These are phyloP conservation scores for Gari tellinella DNA, from an alignment of 2,888 invertebrate species.

Conservation along the genomic window DNA sequence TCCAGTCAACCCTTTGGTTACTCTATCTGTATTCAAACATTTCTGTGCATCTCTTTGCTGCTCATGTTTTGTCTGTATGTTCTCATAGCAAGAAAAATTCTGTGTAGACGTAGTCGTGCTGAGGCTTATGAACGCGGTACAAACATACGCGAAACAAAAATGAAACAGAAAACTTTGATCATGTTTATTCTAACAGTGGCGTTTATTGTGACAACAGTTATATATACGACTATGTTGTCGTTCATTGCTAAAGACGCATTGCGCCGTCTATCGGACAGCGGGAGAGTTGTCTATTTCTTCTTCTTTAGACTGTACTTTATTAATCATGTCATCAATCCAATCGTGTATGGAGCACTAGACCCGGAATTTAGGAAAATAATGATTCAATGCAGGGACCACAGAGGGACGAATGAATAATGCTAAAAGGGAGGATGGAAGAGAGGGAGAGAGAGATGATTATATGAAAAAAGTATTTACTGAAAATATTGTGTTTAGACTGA, in stretches of 20 bases:
- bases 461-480: no score
- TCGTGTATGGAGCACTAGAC: conserved; percentile 15
- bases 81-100: conserved; percentile 5
- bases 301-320: conserved; percentile 16
- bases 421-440: no score
- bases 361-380: conserved; percentile 9
- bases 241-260: background rate
- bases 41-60: background rate
- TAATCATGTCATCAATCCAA: conserved; percentile 11
- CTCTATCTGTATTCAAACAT: background rate
- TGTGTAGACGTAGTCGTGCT: background rate
- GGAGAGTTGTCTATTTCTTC: background rate
- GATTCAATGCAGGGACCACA: background rate
- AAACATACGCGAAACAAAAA: no score
- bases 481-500: no score
- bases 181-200: conserved; percentile 9
- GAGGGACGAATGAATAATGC: no score
- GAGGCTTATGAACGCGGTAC: no score
- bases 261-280: background rate
- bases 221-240: background rate
- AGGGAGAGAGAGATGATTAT: no score
- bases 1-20: conserved; percentile 16
- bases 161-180: conserved; percentile 2
- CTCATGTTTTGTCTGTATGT: conserved; percentile 31
- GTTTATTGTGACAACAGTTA: conserved; percentile 6